Conservation (phyloP, 2,113 vertebrate species). For the Protobothrops mucrosquamatus region DNA sequence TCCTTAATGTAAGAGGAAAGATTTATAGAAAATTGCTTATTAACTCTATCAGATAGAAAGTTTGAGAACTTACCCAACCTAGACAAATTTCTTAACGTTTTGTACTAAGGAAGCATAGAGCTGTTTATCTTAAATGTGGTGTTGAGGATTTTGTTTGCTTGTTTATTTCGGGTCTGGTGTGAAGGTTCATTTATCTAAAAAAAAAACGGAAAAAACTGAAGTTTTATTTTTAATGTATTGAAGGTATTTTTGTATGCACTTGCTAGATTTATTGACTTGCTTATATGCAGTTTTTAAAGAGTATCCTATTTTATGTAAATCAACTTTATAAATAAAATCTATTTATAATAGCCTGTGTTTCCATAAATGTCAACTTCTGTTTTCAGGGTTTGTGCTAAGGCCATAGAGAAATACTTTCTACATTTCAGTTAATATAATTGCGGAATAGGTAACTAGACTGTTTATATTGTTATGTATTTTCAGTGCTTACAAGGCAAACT, state of each 20-base stretch:
- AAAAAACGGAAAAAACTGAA: constrained; percentile 49
- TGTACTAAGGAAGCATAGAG: constrained; percentile 62
- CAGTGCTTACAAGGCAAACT: neutral
- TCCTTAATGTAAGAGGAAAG: constrained; percentile 55
- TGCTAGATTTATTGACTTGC: constrained; percentile 74
- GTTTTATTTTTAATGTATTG: constrained; percentile 74
- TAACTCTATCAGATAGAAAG: constrained; percentile 68
- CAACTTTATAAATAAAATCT: constrained; percentile 90
- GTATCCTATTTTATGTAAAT: constrained; percentile 90
- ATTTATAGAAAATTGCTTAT: constrained; percentile 56
- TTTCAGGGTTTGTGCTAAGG: neutral
- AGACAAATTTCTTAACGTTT: constrained; percentile 68
- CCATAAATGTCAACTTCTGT: neutral
- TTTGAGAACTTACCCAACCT: constrained; percentile 34
- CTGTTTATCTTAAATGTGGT: constrained; percentile 35
- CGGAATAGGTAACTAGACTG: neutral
- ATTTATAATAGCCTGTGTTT: constrained; percentile 79
- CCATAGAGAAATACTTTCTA: neutral
- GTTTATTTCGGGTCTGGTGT: constrained; percentile 56
- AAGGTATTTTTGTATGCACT: constrained; percentile 80
- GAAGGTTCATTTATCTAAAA: constrained; percentile 60
- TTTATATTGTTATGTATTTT: neutral
- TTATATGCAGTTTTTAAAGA: constrained; percentile 84
- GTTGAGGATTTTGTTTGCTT: constrained; percentile 45
- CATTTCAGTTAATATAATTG: neutral